These are phyloP conservation scores for Porites rus DNA, from an alignment of 92 coral and sea anemone genomes.

Conservation along the genomic window DNA sequence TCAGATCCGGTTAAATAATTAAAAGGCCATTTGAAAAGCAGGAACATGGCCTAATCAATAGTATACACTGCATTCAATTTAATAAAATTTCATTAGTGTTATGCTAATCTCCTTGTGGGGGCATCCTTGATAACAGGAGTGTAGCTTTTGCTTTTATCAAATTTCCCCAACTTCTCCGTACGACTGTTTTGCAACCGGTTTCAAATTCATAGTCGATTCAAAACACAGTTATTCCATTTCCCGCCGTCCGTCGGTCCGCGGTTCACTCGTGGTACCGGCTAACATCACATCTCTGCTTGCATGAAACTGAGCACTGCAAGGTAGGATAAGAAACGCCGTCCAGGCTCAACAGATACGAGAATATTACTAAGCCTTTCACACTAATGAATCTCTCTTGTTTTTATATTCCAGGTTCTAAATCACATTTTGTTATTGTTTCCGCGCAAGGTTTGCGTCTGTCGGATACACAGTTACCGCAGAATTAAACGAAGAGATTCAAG, in stretches of 20 bases:
- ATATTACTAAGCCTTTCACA: slow-evolving; percentile 22
- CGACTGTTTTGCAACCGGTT: slow-evolving; percentile 53
- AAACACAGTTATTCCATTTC: slow-evolving; percentile 8
- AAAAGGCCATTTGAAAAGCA: slow-evolving; percentile 94
- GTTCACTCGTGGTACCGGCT: not conserved
- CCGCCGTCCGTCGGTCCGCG: slow-evolving; percentile 9
- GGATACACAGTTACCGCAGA: slow-evolving; percentile 23
- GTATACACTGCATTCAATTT: slow-evolving; percentile 88
- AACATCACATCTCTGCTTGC: too few species aligned
- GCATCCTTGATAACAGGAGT: slow-evolving; percentile 75
- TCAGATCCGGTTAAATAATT: slow-evolving; percentile 95
- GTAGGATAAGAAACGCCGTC: not conserved
- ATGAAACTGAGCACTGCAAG: not conserved
- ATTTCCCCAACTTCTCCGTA: slow-evolving; percentile 45
- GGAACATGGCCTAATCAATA: slow-evolving; percentile 86
- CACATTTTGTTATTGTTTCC: slow-evolving; percentile 30
- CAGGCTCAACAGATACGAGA: slow-evolving; percentile 9
- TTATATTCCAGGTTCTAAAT: slow-evolving; percentile 31
- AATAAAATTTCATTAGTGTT: slow-evolving; percentile 94
- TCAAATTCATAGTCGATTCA: slow-evolving; percentile 43
- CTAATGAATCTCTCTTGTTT: slow-evolving; percentile 47
- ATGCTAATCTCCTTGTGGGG: slow-evolving; percentile 85
- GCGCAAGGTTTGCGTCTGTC: not conserved
- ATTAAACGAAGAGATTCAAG: slow-evolving; percentile 4
- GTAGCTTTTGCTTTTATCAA: slow-evolving; percentile 69